A percentile compares a stretch with the other conserved stretches of the same genome.
phyloP scores from a whole-genome alignment of 2,797 vertebrate species.

The Nyctalus aviator region DNA sequence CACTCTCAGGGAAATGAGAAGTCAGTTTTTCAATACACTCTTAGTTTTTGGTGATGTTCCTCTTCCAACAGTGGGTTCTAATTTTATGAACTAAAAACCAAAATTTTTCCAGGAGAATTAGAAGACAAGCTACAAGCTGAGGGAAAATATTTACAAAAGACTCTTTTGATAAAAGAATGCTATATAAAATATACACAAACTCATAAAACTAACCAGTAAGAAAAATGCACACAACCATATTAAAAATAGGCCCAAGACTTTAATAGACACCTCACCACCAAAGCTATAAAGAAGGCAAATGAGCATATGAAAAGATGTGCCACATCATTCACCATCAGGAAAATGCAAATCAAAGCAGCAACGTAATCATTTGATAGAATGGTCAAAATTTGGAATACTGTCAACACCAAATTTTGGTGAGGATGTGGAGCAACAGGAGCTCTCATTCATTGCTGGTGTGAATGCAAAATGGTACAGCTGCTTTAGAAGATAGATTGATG shows the following conservation, averaged over 20 bases:
- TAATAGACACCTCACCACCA: neutral
- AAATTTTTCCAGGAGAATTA: neutral
- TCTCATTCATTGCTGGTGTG: neutral
- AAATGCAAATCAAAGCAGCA: neutral
- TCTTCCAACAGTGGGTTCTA: slow-evolving; percentile 3
- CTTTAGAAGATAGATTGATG: neutral
- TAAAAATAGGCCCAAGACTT: slow-evolving; percentile 12
- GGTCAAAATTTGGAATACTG: neutral
- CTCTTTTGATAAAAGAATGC: neutral
- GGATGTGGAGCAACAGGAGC: neutral
- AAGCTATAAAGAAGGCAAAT: neutral
- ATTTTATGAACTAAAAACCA: neutral
- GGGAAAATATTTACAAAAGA: slow-evolving; percentile 22
- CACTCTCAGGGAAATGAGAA: neutral
- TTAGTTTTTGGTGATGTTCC: neutral
- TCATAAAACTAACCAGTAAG: neutral
- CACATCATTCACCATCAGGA: neutral
- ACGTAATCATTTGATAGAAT: neutral
- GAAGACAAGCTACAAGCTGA: neutral
- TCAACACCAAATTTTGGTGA: neutral
- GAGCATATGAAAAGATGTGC: neutral
- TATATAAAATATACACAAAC: neutral
- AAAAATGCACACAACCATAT: neutral
- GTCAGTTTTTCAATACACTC: neutral
- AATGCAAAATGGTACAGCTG: neutral